Conservation (phyloP, 2,888 invertebrate genomes). For the Dasysyrphus tricinctus region DNA sequence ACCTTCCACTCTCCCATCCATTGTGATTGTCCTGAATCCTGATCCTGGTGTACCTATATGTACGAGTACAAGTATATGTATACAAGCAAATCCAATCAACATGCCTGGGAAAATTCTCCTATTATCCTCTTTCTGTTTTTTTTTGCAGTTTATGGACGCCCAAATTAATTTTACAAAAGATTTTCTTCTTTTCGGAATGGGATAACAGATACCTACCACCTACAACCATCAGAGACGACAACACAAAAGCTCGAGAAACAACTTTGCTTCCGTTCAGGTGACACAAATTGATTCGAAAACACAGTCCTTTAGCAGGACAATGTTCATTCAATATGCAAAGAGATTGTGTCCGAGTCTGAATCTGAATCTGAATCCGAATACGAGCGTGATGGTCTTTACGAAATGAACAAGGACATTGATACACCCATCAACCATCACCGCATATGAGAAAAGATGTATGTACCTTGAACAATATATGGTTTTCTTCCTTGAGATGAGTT, state of each 20-base stretch:
- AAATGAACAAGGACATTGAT: constrained; percentile 37
- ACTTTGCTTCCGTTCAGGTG: constrained; percentile 28
- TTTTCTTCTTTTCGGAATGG: constrained; percentile 29
- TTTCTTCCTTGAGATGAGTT: constrained; percentile 14
- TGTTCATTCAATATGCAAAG: constrained; percentile 53
- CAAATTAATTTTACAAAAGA: constrained; percentile 46
- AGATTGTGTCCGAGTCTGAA: constrained; percentile 24
- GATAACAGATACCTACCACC: not conserved
- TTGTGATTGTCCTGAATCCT: not conserved
- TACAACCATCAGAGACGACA: constrained; percentile 10
- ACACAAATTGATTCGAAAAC: constrained; percentile 61
- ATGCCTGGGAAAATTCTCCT: constrained; percentile 24
- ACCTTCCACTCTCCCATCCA: not conserved
- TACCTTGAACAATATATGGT: too few species aligned
- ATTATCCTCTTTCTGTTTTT: constrained; percentile 14
- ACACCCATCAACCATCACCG: constrained; percentile 20
- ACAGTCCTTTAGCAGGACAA: constrained; percentile 12
- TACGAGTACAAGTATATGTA: not conserved
- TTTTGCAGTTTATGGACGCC: constrained; percentile 8
- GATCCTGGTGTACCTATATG: not conserved
- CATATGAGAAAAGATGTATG: constrained; percentile 36
- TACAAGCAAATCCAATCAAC: constrained; percentile 34
- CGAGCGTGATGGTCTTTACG: constrained; percentile 1
- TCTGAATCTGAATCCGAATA: not conserved
- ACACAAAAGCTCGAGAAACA: constrained; percentile 17